A percentile compares a stretch with the other conserved stretches of the same genome.
Evolutionary conservation across 2,797 vertebrate species (phyloP).

Genomic region (Echeneis naucrates): DNA sequence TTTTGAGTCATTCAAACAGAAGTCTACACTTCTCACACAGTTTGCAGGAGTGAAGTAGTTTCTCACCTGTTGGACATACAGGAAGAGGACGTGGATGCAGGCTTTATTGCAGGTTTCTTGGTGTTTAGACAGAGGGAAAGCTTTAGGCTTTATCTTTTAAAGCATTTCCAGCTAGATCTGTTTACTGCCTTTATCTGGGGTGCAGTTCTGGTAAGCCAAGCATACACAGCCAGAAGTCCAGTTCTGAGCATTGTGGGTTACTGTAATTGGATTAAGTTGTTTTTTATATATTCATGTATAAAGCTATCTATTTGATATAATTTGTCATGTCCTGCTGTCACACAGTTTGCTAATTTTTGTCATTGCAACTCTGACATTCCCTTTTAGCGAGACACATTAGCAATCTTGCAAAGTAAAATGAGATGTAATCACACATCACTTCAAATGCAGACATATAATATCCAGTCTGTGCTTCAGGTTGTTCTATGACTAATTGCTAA

Average conservation of each 20-base stretch:
- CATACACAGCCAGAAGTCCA: neutral
- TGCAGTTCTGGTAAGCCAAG: too few relatives aligned
- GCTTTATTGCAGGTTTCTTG: constrained; percentile 31
- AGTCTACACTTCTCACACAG: constrained; percentile 25
- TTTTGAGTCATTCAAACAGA: constrained; percentile 48
- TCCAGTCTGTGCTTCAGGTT: too few relatives aligned
- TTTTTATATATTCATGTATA: too few relatives aligned
- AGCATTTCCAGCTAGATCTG: neutral
- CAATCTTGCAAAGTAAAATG: too few relatives aligned
- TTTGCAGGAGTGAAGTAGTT: constrained; percentile 15
- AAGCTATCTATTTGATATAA: too few relatives aligned
- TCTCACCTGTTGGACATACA: constrained; percentile 11
- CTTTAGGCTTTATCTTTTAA: constrained; percentile 14
- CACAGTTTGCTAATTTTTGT: too few relatives aligned
- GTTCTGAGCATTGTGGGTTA: neutral
- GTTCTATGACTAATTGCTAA: too few relatives aligned
- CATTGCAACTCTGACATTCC: too few relatives aligned
- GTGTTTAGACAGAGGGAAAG: constrained; percentile 36
- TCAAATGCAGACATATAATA: too few relatives aligned
- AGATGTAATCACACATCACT: too few relatives aligned
- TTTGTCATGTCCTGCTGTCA: neutral
- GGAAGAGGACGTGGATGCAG: constrained; percentile 40
- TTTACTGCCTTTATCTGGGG: too few relatives aligned
- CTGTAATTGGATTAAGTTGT: neutral
- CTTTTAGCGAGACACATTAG: too few relatives aligned